Evolutionary conservation across 2,888 invertebrate genomes (phyloP).

Genomic region (Helicoverpa assulta): DNA sequence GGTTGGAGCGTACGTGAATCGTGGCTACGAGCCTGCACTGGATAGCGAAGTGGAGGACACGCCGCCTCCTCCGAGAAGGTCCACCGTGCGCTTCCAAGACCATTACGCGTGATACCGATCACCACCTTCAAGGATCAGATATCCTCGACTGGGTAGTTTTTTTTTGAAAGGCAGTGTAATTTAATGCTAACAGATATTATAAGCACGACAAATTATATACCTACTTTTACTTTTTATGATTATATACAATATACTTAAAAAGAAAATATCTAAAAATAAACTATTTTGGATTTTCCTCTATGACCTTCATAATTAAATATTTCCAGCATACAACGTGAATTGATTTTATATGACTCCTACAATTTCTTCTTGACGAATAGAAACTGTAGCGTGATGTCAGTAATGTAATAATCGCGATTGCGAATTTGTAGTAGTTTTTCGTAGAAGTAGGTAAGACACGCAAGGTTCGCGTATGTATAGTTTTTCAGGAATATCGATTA

Average conservation of each 20-base stretch:
- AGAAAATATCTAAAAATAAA: no score
- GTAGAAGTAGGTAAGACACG: not conserved
- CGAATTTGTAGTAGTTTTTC: conserved; percentile 1
- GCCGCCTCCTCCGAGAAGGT: conserved; percentile 79
- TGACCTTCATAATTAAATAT: conserved; percentile 1
- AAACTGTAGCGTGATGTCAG: not conserved
- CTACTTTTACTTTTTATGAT: no score
- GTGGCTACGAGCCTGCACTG: conserved; percentile 93
- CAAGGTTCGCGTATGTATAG: not conserved
- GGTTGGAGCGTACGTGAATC: conserved; percentile 88
- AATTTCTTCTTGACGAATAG: not conserved
- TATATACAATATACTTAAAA: no score
- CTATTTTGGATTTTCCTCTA: not conserved
- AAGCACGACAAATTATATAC: no score
- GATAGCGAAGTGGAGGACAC: conserved; percentile 92
- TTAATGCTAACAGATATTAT: not conserved
- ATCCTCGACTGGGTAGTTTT: no score
- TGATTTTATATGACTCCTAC: not conserved
- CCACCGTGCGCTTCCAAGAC: conserved; percentile 80
- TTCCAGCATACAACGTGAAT: not conserved
- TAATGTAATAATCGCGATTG: not conserved
- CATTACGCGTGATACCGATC: conserved; percentile 60
- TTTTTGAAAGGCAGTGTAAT: not conserved
- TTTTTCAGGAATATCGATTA: not conserved
- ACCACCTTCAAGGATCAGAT: not conserved